phyloP scores from a whole-genome alignment of 1,140 invertebrate genomes.

The Drosophila tristis region DNA sequence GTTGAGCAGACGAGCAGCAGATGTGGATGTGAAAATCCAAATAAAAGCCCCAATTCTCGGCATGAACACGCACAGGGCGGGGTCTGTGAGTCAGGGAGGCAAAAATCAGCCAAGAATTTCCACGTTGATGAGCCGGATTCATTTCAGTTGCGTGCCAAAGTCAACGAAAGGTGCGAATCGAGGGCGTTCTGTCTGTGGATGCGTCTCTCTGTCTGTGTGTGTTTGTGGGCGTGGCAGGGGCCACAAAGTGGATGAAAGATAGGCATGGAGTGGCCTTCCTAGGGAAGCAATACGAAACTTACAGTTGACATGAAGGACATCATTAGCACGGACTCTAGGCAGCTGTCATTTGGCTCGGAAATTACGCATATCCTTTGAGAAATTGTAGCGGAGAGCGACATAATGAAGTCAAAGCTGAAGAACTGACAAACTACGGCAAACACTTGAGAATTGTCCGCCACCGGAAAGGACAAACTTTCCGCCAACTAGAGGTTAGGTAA shows the following conservation, averaged over 20 bases:
- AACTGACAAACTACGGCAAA: slow-evolving; percentile 54
- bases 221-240: background rate
- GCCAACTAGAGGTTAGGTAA: slow-evolving; percentile 8
- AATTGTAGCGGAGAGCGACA: slow-evolving; percentile 62
- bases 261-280: background rate
- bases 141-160: slow-evolving; percentile 56
- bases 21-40: slow-evolving; percentile 38
- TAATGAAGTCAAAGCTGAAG: slow-evolving; percentile 57
- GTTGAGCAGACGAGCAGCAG: slow-evolving; percentile 21
- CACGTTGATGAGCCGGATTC: slow-evolving; percentile 62
- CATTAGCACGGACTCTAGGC: slow-evolving; percentile 50
- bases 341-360: slow-evolving; percentile 52
- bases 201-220: background rate
- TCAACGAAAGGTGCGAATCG: slow-evolving; percentile 46
- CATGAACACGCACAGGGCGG: slow-evolving; percentile 35
- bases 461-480: slow-evolving; percentile 24
- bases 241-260: slow-evolving; percentile 7
- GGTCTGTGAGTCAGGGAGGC: background rate
- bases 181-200: slow-evolving; percentile 5
- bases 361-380: slow-evolving; percentile 75
- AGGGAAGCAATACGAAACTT: slow-evolving; percentile 42
- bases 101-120: slow-evolving; percentile 50
- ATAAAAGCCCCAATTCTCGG: slow-evolving; percentile 37
- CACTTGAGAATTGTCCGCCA: slow-evolving; percentile 29
- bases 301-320: slow-evolving; percentile 55